Evolutionary conservation across 2,113 vertebrate genomes (phyloP), one percentile per base, ranked within the genome.

Genomic region (Heterochromis multidens): DNA sequence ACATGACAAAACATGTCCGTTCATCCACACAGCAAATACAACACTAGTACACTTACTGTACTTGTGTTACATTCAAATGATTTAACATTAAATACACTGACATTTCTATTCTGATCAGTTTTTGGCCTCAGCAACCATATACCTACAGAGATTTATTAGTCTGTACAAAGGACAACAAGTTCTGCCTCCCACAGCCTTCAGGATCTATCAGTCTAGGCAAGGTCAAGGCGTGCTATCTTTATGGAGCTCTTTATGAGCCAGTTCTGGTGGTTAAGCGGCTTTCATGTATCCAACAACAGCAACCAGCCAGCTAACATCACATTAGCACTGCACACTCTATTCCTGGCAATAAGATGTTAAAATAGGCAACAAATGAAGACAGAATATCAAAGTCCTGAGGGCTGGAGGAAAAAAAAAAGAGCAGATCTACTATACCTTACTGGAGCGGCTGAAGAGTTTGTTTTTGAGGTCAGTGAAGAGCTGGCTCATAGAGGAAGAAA

Each of bases 171-270:
- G 85, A 89, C 79, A 46, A 77, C 43, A 80, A 86, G 52, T 77
- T 79, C 29, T 59, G 62, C 80, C 77, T 85, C 80, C 67, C 37
- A 86, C 79, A 62, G 63, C 89, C 91, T 86, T 57, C 2, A 77
- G 87, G 81, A 87, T 87, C 33, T 77, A 84, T 84, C 58, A 90
- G 62, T 77, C 63, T 84, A 87, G 80, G 91, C 89, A 94, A 95
- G 94, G 95, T 93, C 92, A 92, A 92, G 85, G 81, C 87, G 4
- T 82, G 72, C 79, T 65, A 40, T 82, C 58, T 83, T 87, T 80
- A 83, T 90, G 77, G 27, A 49, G 85, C 87, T 80, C 40, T 72
- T 72, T 70, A 79, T 86, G 58, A 92, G 79, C 84, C 60, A 79
- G 86, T 91, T 91, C 79, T 72, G 60, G 78, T 62, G 23, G 77